These are phyloP conservation scores for Diplazon laetatorius DNA, from an alignment of 2,888 invertebrate species.

Conservation along the genomic window DNA sequence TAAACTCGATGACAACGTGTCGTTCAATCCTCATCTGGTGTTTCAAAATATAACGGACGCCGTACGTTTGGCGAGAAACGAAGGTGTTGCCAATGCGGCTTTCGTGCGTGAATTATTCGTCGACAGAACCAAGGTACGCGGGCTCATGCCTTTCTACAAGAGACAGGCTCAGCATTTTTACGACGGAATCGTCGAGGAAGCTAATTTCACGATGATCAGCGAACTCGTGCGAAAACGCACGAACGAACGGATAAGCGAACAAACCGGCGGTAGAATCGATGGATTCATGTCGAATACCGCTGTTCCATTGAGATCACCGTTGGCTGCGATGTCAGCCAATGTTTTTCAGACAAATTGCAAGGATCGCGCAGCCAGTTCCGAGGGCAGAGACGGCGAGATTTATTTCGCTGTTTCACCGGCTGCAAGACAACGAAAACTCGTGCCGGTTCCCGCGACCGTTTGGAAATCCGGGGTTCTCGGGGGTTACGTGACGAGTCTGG, in stretches of 20 bases:
- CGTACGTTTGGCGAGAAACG: constrained; percentile 86
- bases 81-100: constrained; percentile 91
- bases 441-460: constrained; percentile 93
- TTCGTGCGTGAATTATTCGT: constrained; percentile 93
- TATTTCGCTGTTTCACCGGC: constrained; percentile 93
- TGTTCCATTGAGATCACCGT: constrained; percentile 89
- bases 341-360: constrained; percentile 94
- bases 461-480: constrained; percentile 91
- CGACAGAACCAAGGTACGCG: constrained; percentile 89
- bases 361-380: constrained; percentile 88
- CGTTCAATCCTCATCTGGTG: constrained; percentile 94
- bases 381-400: constrained; percentile 92
- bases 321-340: constrained; percentile 92
- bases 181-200: constrained; percentile 93
- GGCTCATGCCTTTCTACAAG: constrained; percentile 93
- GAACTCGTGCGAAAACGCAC: constrained; percentile 92
- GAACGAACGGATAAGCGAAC: constrained; percentile 90
- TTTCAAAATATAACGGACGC: constrained; percentile 94
- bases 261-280: constrained; percentile 89
- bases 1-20: constrained; percentile 93
- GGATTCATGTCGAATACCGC: constrained; percentile 90
- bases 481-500: constrained; percentile 92
- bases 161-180: constrained; percentile 94
- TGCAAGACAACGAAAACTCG: constrained; percentile 90
- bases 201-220: constrained; percentile 91